Evolutionary conservation across 2,888 invertebrate species (phyloP).

Genomic region (Brachyopa scutellaris): DNA sequence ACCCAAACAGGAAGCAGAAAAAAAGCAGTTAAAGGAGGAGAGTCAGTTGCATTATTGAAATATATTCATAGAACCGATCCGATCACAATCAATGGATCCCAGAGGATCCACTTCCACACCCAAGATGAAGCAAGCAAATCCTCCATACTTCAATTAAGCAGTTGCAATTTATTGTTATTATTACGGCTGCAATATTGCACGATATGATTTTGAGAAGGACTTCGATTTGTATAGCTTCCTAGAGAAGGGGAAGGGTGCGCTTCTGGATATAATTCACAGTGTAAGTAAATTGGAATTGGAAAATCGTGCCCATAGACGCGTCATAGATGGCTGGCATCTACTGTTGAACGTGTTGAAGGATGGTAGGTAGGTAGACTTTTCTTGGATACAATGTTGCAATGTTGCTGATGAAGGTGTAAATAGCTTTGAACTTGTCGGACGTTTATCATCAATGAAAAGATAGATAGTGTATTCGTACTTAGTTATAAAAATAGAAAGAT

Average conservation of each 20-base stretch:
- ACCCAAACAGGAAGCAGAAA: constrained; percentile 56
- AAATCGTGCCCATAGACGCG: constrained; percentile 53
- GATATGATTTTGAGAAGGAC: constrained; percentile 31
- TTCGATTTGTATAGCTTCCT: too few species aligned
- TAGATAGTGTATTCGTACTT: too few species aligned
- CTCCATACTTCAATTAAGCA: constrained; percentile 50
- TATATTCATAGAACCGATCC: constrained; percentile 35
- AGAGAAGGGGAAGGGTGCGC: background rate
- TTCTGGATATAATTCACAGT: constrained; percentile 14
- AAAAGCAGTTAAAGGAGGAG: constrained; percentile 11
- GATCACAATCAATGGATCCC: constrained; percentile 26
- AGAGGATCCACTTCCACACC: constrained; percentile 5
- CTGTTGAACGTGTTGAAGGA: background rate
- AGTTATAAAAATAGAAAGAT: too few species aligned
- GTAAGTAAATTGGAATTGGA: constrained; percentile 54
- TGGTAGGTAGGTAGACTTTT: background rate
- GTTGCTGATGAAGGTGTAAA: constrained; percentile 52
- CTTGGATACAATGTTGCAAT: constrained; percentile 36
- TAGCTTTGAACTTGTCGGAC: constrained; percentile 21
- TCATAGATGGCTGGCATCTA: constrained; percentile 25
- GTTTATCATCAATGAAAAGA: constrained; percentile 23
- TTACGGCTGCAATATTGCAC: constrained; percentile 32
- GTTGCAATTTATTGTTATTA: constrained; percentile 54
- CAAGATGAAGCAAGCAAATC: constrained; percentile 13
- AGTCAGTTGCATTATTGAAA: constrained; percentile 49